These are phyloP conservation scores for Sciaenops ocellatus DNA, from an alignment of 2,797 vertebrate species.

Conservation along the genomic window DNA sequence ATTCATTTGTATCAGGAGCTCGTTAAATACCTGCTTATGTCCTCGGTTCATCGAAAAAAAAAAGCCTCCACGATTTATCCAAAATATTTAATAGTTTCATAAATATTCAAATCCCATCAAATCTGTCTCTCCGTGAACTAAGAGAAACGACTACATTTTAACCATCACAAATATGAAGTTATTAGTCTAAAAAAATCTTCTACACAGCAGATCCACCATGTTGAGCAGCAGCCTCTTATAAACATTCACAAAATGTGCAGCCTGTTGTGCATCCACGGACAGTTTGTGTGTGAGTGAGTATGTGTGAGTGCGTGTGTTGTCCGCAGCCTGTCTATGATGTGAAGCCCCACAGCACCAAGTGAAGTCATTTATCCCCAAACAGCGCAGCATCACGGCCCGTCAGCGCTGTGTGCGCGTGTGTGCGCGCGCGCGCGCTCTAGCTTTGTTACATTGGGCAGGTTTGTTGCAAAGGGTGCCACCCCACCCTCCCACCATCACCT, in stretches of 20 bases:
- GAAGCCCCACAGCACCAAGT: conserved; percentile 31
- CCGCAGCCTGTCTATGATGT: conserved; percentile 45
- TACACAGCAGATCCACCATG: not conserved
- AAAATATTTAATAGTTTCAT: not conserved
- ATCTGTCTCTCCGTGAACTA: not conserved
- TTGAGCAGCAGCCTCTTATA: not conserved
- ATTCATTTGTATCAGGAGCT: not conserved
- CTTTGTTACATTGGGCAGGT: conserved; percentile 66
- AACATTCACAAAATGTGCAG: conserved; percentile 14
- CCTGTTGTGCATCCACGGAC: conserved; percentile 35
- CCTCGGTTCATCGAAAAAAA: conserved; percentile 18
- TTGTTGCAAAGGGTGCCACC: conserved; percentile 70
- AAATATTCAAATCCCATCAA: not conserved
- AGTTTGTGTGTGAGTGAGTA: not conserved
- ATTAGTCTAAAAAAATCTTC: not conserved
- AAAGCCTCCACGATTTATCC: not conserved
- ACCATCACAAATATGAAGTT: not conserved
- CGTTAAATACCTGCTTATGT: conserved; percentile 39
- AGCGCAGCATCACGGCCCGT: conserved; percentile 65
- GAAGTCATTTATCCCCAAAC: conserved; percentile 56
- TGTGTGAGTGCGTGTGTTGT: conserved; percentile 5
- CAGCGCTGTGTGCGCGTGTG: not conserved
- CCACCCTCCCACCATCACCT: conserved; percentile 45
- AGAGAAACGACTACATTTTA: not conserved
- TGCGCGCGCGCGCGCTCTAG: conserved; percentile 9